phyloP scores from a whole-genome alignment of 2,797 vertebrate species.

The Acrossocheilus fasciatus region DNA sequence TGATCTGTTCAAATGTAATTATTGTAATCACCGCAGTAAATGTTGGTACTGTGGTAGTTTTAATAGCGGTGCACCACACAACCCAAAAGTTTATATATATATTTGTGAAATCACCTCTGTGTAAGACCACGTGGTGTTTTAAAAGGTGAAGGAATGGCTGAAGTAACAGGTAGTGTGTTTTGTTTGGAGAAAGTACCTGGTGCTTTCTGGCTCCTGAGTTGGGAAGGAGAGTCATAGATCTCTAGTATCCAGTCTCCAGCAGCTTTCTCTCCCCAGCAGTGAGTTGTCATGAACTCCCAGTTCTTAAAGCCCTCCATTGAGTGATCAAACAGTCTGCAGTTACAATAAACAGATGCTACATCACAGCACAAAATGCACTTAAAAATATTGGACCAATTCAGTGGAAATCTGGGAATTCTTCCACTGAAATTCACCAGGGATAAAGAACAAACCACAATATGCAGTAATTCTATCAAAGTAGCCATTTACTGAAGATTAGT shows the following conservation, averaged over 20 bases:
- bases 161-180: background rate
- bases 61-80: background rate
- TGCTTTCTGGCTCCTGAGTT: slow-evolving; percentile 96
- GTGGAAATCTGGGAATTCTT: background rate
- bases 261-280: slow-evolving; percentile 98
- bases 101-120: background rate
- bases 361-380: slow-evolving; percentile 15
- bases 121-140: background rate
- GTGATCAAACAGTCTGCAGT: slow-evolving; percentile 93
- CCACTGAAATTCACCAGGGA: background rate
- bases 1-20: background rate
- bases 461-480: slow-evolving; percentile 16
- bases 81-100: background rate
- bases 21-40: background rate
- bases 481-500: background rate
- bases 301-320: slow-evolving; percentile 99
- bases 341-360: slow-evolving; percentile 15
- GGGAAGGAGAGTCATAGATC: slow-evolving; percentile 97
- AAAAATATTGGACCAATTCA: background rate
- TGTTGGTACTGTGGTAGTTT: background rate
- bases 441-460: background rate
- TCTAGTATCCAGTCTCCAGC: slow-evolving; percentile 97
- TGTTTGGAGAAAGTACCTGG: slow-evolving; percentile 81
- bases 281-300: slow-evolving; percentile 99
- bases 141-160: background rate